A percentile compares a stretch with the other conserved stretches of the same genome.
Evolutionary conservation across 2,888 invertebrate genomes (phyloP).

Genomic region (Dioctria rufipes): DNA sequence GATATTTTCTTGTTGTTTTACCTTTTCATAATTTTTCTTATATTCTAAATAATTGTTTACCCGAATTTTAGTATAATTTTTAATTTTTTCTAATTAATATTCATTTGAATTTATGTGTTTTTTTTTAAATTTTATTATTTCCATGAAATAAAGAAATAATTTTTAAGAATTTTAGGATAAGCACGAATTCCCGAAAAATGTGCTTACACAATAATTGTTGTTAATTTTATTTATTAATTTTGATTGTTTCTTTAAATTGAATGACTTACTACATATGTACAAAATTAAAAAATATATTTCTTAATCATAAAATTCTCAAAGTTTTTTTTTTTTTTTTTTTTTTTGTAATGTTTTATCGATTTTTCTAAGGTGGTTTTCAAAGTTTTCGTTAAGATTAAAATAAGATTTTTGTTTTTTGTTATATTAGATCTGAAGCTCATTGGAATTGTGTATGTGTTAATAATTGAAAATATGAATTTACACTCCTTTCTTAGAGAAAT

Average conservation of each 20-base stretch:
- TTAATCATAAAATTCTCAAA: conserved; percentile 24
- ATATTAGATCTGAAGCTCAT: conserved; percentile 25
- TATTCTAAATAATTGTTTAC: not conserved
- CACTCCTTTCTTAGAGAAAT: conserved; percentile 12
- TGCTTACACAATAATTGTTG: conserved; percentile 31
- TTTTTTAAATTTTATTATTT: too few species aligned
- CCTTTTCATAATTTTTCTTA: too few species aligned
- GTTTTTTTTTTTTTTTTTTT: conserved; percentile 6
- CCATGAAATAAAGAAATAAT: conserved; percentile 9
- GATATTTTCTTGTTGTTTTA: not conserved
- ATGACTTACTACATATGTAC: conserved; percentile 9
- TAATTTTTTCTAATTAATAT: conserved; percentile 8
- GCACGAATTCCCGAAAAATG: conserved; percentile 43
- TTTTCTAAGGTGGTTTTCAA: conserved; percentile 43
- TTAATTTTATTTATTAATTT: conserved; percentile 24
- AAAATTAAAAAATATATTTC: conserved; percentile 45
- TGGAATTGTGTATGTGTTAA: not conserved
- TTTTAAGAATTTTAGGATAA: conserved; percentile 31
- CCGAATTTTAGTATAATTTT: conserved; percentile 19
- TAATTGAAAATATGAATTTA: conserved; percentile 47
- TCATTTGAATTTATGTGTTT: too few species aligned
- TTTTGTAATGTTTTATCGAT: conserved; percentile 35
- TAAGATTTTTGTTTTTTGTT: conserved; percentile 32
- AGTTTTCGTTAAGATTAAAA: conserved; percentile 41
- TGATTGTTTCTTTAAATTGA: conserved; percentile 44